phyloP scores from a whole-genome alignment of 1,140 invertebrate genomes.

The Pseudobourletiella spinata region DNA sequence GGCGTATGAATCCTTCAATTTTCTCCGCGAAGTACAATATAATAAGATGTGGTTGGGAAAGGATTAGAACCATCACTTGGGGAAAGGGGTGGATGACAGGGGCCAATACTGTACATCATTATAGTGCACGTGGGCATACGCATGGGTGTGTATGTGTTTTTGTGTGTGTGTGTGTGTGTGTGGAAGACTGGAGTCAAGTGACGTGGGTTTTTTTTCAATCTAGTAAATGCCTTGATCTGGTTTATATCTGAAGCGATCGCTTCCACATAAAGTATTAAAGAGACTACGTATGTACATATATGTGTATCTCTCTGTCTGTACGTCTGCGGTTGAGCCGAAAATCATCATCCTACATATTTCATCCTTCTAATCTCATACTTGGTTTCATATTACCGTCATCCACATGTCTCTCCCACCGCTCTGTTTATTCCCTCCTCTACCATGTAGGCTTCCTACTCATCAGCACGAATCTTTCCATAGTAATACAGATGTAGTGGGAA shows the following conservation, averaged over 20 bases:
- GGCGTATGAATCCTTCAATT: no score
- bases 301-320: neutral
- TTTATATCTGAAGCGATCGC: constrained; percentile 34
- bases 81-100: no score
- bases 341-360: constrained; percentile 9
- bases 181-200: constrained; percentile 2
- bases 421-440: neutral
- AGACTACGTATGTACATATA: no score
- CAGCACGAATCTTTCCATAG: neutral
- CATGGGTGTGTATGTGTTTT: no score
- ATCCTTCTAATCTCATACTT: constrained; percentile 15
- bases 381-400: constrained; percentile 10
- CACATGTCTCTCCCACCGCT: neutral
- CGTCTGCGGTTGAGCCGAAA: constrained; percentile 23
- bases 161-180: no score
- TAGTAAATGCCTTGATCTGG: constrained; percentile 36
- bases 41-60: no score
- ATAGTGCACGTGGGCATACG: no score
- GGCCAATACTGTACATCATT: no score
- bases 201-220: constrained; percentile 32
- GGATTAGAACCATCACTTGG: no score
- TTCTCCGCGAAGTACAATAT: no score
- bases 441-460: neutral
- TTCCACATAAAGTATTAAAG: constrained; percentile 33
- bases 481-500: no score